phyloP scores from a whole-genome alignment of 2,888 invertebrate species.

The Drosophila kuntzei region DNA sequence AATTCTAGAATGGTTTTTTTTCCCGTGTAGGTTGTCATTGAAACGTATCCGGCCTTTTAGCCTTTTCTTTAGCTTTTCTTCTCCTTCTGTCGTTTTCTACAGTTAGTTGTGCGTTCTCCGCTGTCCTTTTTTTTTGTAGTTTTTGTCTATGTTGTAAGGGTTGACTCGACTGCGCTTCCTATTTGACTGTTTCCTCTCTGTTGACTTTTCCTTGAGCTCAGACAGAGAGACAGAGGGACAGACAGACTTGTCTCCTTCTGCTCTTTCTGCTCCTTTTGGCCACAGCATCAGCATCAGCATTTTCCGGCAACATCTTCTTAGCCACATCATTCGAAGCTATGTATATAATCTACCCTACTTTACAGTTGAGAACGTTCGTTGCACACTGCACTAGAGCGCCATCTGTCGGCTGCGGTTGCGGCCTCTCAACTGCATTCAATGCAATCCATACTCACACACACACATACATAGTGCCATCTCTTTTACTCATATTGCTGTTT shows the following conservation, averaged over 20 bases:
- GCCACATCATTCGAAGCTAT: conserved; percentile 59
- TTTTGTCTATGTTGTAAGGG: conserved; percentile 55
- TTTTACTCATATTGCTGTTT: conserved; percentile 8
- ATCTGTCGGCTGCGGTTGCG: conserved; percentile 63
- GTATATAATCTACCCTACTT: conserved; percentile 77
- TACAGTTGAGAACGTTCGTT: conserved; percentile 63
- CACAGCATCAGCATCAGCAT: conserved; percentile 25
- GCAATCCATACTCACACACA: conserved; percentile 24
- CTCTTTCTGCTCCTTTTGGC: neutral
- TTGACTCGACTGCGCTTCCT: conserved; percentile 46
- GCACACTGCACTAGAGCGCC: conserved; percentile 28
- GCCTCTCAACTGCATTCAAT: conserved; percentile 48
- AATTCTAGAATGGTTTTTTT: no score
- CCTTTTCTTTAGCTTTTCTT: conserved; percentile 29
- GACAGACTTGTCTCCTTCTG: neutral
- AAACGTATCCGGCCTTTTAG: conserved; percentile 66
- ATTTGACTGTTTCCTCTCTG: conserved; percentile 63
- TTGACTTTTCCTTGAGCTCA: conserved; percentile 64
- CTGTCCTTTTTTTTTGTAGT: conserved; percentile 28
- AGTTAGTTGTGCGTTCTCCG: conserved; percentile 31
- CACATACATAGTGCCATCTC: conserved; percentile 8
- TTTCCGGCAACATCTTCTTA: conserved; percentile 59
- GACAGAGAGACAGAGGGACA: conserved; percentile 47
- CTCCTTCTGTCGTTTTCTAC: conserved; percentile 3
- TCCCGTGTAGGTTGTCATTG: conserved; percentile 66